Evolutionary conservation across 2,113 vertebrate genomes (phyloP), one percentile per base, ranked within the genome.

Genomic region (Callipepla squamata): DNA sequence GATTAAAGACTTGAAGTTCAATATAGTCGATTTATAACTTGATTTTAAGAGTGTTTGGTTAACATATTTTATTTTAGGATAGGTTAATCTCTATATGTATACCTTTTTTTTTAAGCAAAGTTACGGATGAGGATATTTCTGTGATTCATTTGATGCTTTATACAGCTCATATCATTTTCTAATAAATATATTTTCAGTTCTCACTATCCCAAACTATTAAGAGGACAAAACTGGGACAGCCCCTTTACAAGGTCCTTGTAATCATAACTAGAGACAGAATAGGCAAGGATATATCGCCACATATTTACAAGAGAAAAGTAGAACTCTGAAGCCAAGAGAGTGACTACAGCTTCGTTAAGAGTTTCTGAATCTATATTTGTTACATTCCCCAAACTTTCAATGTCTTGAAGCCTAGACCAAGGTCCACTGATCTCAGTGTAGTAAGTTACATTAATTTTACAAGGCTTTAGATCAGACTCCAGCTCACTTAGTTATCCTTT

Each of bases 201-300:
- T 81, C 26, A 32, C 6, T 70, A 42, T n/a, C 11, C 23, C 42
- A 70, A 74, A 81, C 45, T n/a, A 69, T 28, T 36, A 15, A n/a
- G 30, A 69, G 0, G 0, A 16, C 4, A 17, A 0, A 0, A 1
- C 1, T 40, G 57, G 18, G 19, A 12, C 8, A 80, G 34, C 4
- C 3, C 5, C 12, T 42, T 42, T 11, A 21, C 2, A 67, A 7
- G 36, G 8, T 53, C 14, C 38, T 48, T 73, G 65, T 32, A 90
- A 73, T 9, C 6, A 10, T 47, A 16, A 76, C 15, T 62, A 45
- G 26, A 77, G 30, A 11, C 23, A 80, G 5, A 36, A 20, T 7
- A 30, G 34, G 2, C 51, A 47, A 89, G 48, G 30, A n/a, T 73
- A 16, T 7, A 83, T 58, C 34, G 76, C 11, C 14, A 65, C 32